Evolutionary conservation across 2,113 vertebrate species (phyloP).

Genomic region (Leucosticte australis): DNA sequence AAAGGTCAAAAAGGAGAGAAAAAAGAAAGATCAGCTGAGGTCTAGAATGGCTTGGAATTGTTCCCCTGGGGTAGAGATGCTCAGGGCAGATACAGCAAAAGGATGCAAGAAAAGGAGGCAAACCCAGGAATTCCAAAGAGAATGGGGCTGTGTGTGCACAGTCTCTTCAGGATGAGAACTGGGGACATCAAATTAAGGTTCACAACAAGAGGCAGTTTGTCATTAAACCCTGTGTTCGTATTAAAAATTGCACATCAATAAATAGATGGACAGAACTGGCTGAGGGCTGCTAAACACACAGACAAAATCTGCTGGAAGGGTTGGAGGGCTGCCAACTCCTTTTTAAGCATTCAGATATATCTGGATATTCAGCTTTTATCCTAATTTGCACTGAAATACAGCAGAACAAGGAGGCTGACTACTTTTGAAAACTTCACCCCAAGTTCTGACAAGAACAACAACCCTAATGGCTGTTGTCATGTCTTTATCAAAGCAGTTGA

Average conservation of each 20-base stretch:
- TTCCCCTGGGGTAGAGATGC: neutral
- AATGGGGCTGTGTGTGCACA: neutral
- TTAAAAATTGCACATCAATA: neutral
- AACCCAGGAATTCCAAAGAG: neutral
- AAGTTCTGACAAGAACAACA: neutral
- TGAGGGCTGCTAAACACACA: neutral
- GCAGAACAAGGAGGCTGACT: neutral
- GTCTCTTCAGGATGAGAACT: neutral
- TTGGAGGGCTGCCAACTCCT: neutral
- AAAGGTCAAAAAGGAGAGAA: neutral
- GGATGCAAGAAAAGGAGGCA: neutral
- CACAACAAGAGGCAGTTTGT: neutral
- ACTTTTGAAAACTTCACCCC: neutral
- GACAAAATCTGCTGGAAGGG: neutral
- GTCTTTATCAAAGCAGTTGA: neutral
- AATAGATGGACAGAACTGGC: too few species aligned
- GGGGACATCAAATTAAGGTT: neutral
- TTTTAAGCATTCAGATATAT: neutral
- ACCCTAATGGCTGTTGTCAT: neutral
- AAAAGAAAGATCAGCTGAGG: neutral
- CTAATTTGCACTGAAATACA: neutral
- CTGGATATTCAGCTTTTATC: neutral
- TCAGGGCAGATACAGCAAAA: fast-evolving
- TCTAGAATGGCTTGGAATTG: neutral
- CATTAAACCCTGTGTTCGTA: neutral